Base-by-base conservation (phyloP, 2,888 invertebrate species). In the Perizoma flavofasciatum region DNA sequence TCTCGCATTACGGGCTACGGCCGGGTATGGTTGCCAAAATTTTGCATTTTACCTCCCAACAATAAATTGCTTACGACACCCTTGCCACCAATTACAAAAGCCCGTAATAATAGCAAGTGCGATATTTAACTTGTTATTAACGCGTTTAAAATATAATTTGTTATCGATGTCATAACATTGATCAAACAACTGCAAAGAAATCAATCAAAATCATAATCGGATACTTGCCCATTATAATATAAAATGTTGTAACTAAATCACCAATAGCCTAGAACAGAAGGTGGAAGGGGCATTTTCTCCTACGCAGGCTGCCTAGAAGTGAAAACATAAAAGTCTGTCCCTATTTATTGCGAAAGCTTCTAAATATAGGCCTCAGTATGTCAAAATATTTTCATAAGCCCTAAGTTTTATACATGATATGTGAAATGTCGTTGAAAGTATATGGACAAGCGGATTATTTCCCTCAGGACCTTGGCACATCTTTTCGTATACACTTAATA, bases 11-110 rank as follows among this genome's bases (percentile, higher is more conserved):
- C 69, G 62, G 65, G 54, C 79, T 74, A 75, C 69, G 62, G 65
- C 55, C 79, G 76, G 66, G 69, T 74, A 73, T 66, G 70, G 78
- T 79, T 79, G 78, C 78, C 78, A 79, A 79, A 77, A 79, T 75
- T 76, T 76, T 73, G 74, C 73, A 76, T 79, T 75, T 77, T 77
- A 73, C 74, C 68, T 68, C 69, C 57, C 65, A 68, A 70, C 68
- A 70, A 67, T 68, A 68, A 69, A 71, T 69, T 71, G 63, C 65
- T 65, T 60, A 67, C 69, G 57, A 64, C 67, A 69, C 67, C 67
- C 67, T 65, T 53, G 64, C 69, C 65, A 46, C 69, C 64, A 64
- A 67, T 69, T 64, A 65, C 60, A 50, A 60, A 55, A 52, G 56
- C 66, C 58, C 59, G 61, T 61, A 63, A 67, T 61, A 65, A 59